Evolutionary conservation across 1,140 invertebrate genomes (phyloP).

Genomic region (Drosophila sp.): DNA sequence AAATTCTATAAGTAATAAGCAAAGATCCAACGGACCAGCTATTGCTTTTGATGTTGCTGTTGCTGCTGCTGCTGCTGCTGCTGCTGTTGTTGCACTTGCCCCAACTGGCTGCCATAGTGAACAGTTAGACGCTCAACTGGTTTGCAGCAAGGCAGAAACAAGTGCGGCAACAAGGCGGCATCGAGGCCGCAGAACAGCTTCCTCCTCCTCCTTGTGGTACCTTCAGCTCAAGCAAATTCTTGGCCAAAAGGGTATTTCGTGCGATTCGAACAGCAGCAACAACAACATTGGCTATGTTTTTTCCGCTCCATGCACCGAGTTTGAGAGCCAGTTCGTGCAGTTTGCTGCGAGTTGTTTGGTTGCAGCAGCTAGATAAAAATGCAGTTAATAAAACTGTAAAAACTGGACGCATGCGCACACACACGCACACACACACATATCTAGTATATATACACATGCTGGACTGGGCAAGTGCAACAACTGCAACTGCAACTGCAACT

Average conservation of each 20-base stretch:
- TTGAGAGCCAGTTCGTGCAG: conserved; percentile 80
- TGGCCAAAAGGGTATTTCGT: conserved; percentile 83
- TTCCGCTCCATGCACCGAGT: conserved; percentile 66
- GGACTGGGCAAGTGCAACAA: conserved; percentile 68
- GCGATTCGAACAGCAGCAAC: conserved; percentile 61
- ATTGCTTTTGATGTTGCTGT: conserved; percentile 40
- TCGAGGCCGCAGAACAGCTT: conserved; percentile 52
- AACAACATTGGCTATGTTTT: conserved; percentile 51
- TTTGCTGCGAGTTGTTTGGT: conserved; percentile 53
- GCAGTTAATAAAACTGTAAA: conserved; percentile 84
- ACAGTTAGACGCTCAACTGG: conserved; percentile 78
- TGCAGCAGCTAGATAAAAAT: conserved; percentile 76
- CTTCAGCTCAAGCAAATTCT: conserved; percentile 69
- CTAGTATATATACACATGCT: conserved; percentile 56
- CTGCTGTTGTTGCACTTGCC: conserved; percentile 47
- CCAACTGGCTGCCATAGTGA: conserved; percentile 64
- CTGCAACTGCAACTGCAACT: conserved; percentile 67
- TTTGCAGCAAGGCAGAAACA: conserved; percentile 57
- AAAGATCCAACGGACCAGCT: conserved; percentile 64
- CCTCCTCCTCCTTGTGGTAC: conserved; percentile 60
- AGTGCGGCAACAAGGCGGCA: conserved; percentile 56
- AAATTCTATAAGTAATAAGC: conserved; percentile 78
- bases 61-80: conserved; percentile 40
- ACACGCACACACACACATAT: conserved; percentile 36
- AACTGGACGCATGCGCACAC: conserved; percentile 80